These are phyloP conservation scores for Prunella fulvescens DNA, from an alignment of 2,113 vertebrate genomes.

Conservation along the genomic window DNA sequence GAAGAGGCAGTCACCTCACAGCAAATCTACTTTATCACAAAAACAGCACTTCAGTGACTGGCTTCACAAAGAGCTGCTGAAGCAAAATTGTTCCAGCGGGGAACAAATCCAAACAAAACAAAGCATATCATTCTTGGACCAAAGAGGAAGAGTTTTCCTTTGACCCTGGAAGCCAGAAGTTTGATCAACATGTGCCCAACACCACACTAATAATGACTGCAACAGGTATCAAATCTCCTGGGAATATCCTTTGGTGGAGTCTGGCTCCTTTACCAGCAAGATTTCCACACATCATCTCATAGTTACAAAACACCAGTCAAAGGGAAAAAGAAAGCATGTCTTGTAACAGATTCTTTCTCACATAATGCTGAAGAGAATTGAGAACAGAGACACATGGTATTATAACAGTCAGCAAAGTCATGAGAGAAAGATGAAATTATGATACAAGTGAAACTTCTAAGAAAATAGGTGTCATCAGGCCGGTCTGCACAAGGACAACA, in stretches of 20 bases:
- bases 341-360: neutral
- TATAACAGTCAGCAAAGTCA: neutral
- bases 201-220: neutral
- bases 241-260: neutral
- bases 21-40: neutral
- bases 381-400: neutral
- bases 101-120: neutral
- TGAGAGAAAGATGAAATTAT: neutral
- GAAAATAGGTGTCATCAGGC: neutral
- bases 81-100: neutral
- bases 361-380: neutral
- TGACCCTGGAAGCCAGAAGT: neutral
- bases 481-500: neutral
- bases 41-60: neutral
- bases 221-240: neutral
- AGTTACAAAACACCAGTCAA: neutral
- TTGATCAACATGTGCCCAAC: neutral
- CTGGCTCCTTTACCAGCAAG: neutral
- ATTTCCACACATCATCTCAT: neutral
- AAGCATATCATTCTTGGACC: neutral
- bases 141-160: neutral
- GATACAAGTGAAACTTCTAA: neutral
- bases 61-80: neutral
- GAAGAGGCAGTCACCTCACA: neutral
- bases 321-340: rapidly evolving